Evolutionary conservation across 2,113 vertebrate species (phyloP).

Genomic region (Tricholaema leucomelas): DNA sequence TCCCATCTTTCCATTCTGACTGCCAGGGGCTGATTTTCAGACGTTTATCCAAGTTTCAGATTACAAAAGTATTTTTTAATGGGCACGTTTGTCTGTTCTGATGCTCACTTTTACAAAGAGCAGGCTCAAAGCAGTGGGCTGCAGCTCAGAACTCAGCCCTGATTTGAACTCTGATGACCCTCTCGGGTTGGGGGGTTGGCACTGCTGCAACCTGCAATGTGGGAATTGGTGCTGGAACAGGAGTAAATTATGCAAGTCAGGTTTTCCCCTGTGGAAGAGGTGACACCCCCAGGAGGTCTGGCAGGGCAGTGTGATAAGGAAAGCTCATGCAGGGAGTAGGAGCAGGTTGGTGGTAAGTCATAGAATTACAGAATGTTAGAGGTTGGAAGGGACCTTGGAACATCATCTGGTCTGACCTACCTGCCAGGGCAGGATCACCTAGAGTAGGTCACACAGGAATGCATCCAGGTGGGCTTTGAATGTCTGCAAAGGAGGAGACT

Average conservation of each 20-base stretch:
- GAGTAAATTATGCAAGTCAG: slow-evolving; percentile 71
- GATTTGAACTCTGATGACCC: background rate
- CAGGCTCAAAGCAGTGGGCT: background rate
- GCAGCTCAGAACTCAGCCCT: background rate
- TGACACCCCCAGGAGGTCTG: slow-evolving; percentile 47
- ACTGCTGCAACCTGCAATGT: no score
- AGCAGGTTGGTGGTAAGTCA: no score
- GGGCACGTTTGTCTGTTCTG: background rate
- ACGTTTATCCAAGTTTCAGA: background rate
- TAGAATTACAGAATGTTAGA: no score
- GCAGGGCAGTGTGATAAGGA: background rate
- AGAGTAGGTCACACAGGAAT: no score
- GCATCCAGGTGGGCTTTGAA: no score
- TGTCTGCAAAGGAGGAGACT: no score
- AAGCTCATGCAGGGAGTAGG: background rate
- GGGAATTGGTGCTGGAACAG: no score
- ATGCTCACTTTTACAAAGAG: background rate
- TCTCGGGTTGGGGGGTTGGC: no score
- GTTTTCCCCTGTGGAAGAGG: slow-evolving; percentile 87
- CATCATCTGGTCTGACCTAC: no score
- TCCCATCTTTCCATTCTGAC: background rate
- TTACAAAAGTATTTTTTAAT: background rate
- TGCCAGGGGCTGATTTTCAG: background rate
- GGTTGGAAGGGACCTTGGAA: no score
- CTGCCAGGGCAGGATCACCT: no score